A percentile compares a stretch with the other conserved stretches of the same genome.
Conservation (phyloP, 1,140 invertebrate genomes). For the Helicoverpa zea region DNA sequence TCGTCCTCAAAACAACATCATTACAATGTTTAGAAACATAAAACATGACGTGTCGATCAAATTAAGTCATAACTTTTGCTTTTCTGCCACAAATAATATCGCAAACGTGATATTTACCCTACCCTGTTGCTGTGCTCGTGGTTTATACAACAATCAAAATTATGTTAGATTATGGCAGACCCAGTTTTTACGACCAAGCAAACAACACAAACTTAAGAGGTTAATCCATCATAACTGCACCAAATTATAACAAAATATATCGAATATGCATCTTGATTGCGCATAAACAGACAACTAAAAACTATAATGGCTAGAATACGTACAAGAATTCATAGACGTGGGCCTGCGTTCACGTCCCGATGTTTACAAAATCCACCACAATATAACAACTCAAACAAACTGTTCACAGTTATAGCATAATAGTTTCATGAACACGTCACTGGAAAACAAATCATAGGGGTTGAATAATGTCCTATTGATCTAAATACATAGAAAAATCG, state of each 20-base stretch:
- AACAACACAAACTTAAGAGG: slow-evolving; percentile 72
- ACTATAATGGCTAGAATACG: slow-evolving; percentile 79
- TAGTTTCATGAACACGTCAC: slow-evolving; percentile 72
- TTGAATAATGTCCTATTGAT: slow-evolving; percentile 74
- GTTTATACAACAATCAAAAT: slow-evolving; percentile 59
- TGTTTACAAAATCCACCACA: slow-evolving; percentile 83
- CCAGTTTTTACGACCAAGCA: slow-evolving; percentile 66
- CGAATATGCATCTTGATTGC: slow-evolving; percentile 46
- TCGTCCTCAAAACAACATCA: slow-evolving; percentile 47
- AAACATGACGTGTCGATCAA: slow-evolving; percentile 37
- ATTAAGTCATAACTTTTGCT: slow-evolving; percentile 10
- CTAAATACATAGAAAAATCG: slow-evolving; percentile 83
- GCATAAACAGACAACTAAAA: slow-evolving; percentile 58
- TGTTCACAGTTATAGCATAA: slow-evolving; percentile 79
- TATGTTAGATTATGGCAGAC: slow-evolving; percentile 60
- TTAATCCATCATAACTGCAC: slow-evolving; percentile 57
- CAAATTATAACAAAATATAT: slow-evolving; percentile 50
- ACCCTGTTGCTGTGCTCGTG: slow-evolving; percentile 58
- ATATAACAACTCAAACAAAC: slow-evolving; percentile 70
- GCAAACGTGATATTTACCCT: slow-evolving; percentile 43
- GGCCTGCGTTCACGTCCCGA: slow-evolving; percentile 75
- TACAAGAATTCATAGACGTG: slow-evolving; percentile 86
- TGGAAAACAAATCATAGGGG: slow-evolving; percentile 69
- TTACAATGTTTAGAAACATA: slow-evolving; percentile 33
- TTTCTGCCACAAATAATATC: slow-evolving; percentile 33